A percentile compares a stretch with the other conserved stretches of the same genome.
Evolutionary conservation across 2,797 vertebrate genomes (phyloP).

Genomic region (Xenops minutus): DNA sequence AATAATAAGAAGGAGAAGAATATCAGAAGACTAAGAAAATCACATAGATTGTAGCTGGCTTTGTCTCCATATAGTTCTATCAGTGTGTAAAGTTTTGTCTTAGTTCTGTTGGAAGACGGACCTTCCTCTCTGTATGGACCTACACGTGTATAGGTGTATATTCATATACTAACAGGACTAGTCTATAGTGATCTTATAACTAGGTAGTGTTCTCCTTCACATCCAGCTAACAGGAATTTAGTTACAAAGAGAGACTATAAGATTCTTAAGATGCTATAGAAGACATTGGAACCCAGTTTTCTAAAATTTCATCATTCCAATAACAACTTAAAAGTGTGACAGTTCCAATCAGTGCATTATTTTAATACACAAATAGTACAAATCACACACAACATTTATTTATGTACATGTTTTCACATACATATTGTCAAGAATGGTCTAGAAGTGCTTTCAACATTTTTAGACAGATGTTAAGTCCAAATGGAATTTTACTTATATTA

Average conservation of each 20-base stretch:
- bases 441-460: neutral
- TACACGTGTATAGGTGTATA: neutral
- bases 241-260: neutral
- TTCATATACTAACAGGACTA: neutral
- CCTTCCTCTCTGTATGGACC: neutral
- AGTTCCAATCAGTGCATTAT: neutral
- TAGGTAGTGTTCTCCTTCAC: neutral
- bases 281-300: neutral
- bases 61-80: neutral
- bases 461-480: neutral
- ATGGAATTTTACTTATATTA: neutral
- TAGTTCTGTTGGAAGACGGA: neutral
- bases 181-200: neutral
- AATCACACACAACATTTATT: neutral
- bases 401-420: neutral
- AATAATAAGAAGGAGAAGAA: neutral
- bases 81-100: neutral
- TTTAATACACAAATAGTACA: neutral
- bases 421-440: neutral
- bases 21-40: neutral
- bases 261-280: neutral
- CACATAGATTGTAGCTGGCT: neutral
- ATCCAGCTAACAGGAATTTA: neutral
- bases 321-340: neutral
- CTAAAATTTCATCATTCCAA: neutral